Base-by-base conservation (phyloP, 2,113 vertebrate genomes). In the Malurus elegans region DNA sequence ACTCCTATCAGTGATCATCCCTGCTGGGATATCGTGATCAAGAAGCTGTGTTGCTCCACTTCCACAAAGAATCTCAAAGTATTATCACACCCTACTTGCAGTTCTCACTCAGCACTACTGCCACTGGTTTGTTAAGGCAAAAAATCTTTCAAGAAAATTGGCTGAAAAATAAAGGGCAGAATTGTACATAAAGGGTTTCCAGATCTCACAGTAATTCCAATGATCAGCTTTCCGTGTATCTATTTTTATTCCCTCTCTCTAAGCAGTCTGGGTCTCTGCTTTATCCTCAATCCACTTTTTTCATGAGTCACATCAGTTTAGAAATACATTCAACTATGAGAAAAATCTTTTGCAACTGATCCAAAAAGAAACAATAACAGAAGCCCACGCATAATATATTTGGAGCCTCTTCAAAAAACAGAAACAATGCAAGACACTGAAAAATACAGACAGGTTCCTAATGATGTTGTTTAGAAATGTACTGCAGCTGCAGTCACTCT, bases 301-400 rank as follows among this genome's bases (percentile, higher is more conserved):
- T 81, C 16, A 15, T 94, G 87, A 85, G 81, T 94, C 86, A 96
- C 8, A 82, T 89, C 88, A 92, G 76, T 87, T 92, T 47, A 94
- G 47, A 93, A 95, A 85, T 50, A 74, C 40, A 54, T 64, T 62
- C 42, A 94, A 58, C 69, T 90, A 93, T 88, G 88, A 91, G 60
- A 95, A 94, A 83, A 86, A 86, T 88, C 60, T 90, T 79, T 67
- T 79, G 83, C 87, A 94, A 90, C 45, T 53, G 70, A 89, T 91
- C 82, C 87, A 96, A 92, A 75, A 86, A 92, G 69, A 86, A 93
- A 96, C 70, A 91, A 44, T 79, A 95, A 94, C 69, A 92, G 67
- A 93, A 58, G 3, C 54, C 45, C 53, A 92, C 1, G 0, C 61
- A 62, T 38, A 74, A 40, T 92, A 70, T 16, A 56, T 40, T 84